phyloP scores from a whole-genome alignment of 2,113 vertebrate species.

The Caretta caretta region DNA sequence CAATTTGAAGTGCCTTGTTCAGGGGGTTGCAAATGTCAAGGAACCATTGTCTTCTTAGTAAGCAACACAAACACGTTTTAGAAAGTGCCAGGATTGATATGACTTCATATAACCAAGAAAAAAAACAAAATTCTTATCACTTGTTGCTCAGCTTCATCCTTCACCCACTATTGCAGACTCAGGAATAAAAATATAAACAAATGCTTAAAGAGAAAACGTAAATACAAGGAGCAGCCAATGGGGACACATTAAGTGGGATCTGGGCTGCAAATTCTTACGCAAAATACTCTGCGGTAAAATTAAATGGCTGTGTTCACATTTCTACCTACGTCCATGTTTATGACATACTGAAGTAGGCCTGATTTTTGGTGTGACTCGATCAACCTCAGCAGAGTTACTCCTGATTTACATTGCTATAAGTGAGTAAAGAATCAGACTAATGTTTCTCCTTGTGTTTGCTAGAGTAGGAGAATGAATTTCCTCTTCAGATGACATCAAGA shows the following conservation, averaged over 20 bases:
- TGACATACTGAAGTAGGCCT: neutral
- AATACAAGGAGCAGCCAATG: neutral
- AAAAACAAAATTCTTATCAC: neutral
- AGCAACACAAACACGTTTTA: neutral
- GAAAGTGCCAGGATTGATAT: neutral
- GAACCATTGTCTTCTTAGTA: neutral
- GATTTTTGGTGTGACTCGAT: neutral
- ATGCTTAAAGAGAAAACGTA: neutral
- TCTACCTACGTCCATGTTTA: neutral
- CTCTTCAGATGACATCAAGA: accelerated
- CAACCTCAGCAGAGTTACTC: neutral
- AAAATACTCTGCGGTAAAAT: neutral
- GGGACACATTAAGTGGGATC: neutral
- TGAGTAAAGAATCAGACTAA: neutral
- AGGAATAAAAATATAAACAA: neutral
- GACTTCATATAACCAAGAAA: neutral
- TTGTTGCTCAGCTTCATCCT: neutral
- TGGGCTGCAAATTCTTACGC: neutral
- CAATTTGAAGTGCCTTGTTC: neutral
- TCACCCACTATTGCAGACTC: neutral
- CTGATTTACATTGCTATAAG: neutral
- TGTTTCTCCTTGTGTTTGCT: neutral
- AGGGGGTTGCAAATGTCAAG: neutral
- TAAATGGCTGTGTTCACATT: neutral
- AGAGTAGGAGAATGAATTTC: neutral